phyloP scores from a whole-genome alignment of 2,888 invertebrate species.

The Cephonodes hylas region DNA sequence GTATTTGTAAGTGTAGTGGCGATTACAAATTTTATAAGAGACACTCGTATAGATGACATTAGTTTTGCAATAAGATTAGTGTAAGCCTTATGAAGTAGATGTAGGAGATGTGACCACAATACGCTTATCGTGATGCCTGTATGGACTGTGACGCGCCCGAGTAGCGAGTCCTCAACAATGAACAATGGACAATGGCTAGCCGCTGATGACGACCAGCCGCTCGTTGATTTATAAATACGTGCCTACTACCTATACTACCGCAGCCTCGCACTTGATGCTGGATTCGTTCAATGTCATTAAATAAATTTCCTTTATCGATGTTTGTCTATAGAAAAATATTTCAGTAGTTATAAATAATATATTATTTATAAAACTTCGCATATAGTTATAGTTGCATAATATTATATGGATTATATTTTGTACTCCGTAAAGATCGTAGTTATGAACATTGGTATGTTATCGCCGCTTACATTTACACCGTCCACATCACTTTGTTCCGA shows the following conservation, averaged over 20 bases:
- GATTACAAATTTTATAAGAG: not conserved
- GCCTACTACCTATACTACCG: not conserved
- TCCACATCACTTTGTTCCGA: not conserved
- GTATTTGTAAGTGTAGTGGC: not conserved
- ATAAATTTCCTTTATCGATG: not conserved
- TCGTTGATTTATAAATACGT: not conserved
- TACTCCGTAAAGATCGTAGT: not conserved
- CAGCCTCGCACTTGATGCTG: not conserved
- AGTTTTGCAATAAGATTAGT: not conserved
- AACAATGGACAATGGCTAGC: too few relatives aligned
- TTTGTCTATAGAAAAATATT: not conserved
- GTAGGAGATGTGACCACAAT: not conserved
- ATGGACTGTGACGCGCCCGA: too few relatives aligned
- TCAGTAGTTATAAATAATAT: not conserved
- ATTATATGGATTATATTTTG: not conserved
- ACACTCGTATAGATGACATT: not conserved
- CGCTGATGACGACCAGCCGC: not conserved
- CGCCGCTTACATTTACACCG: not conserved
- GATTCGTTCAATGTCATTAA: not conserved
- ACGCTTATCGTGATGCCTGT: not conserved
- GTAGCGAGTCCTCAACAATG: not conserved
- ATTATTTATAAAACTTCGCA: not conserved
- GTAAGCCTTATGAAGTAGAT: not conserved
- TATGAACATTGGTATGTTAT: not conserved
- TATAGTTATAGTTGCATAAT: not conserved